Base-by-base conservation (phyloP, 2,888 invertebrate species). In the Embidobia sp. region DNA sequence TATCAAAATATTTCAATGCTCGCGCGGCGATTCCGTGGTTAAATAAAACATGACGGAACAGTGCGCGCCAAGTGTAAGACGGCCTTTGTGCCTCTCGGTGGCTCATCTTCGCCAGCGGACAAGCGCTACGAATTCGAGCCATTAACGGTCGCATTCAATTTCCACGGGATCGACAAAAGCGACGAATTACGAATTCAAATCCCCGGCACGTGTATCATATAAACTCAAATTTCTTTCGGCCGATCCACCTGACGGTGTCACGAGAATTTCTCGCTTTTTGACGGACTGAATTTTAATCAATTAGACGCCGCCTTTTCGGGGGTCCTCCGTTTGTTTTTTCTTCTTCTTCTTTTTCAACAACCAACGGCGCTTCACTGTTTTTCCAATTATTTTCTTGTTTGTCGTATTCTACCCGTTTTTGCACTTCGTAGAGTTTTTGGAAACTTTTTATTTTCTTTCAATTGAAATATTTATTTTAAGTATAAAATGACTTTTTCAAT, bases 131-230 rank as follows among this genome's bases (percentile, higher is more conserved):
- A 83, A 83, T 81, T 79, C 79, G 78, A 78, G 46, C 81, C 80
- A 85, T 85, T 85, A 85, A 84, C 83, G 78, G 80, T 76, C 80
- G 83, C 82, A 84, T 85, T 84, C 85, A 84, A 84, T 85, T 85
- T 84, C 79, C 82, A 81, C 78, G 80, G 81, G 82, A 83, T 81
- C 81, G 83, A 85, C 83, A 85, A 84, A 84, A 81, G 83, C 82
- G 63, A 74, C 82, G 83, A 81, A 85, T 85, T 85, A 86, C 83
- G 82, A 85, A 86, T 86, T 85, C 85, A 85, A 84, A 85, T 86
- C 82, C 82, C 67, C 67, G 77, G 83, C 84, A 83, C 84, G 83
- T 81, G 83, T 80, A 83, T 82, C 82, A 79, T 77, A 82, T 81
- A 81, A 79, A 80, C 73, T 77, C 79, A 73, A 81, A 82, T 55